These are phyloP conservation scores for Platichthys flesus DNA, from an alignment of 2,113 vertebrate genomes.

Conservation along the genomic window DNA sequence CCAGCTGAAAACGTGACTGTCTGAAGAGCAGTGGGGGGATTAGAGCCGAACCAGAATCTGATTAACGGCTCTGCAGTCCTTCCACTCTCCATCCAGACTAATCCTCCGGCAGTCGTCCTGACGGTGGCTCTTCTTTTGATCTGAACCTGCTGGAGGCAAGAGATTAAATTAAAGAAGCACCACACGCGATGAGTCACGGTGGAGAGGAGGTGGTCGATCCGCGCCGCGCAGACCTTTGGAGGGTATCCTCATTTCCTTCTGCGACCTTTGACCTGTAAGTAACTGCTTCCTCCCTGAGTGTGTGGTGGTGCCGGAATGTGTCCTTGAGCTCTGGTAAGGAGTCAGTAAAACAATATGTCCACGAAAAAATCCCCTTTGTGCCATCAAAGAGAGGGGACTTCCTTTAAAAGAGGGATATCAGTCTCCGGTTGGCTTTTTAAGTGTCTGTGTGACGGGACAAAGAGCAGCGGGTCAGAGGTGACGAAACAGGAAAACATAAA, in stretches of 20 bases:
- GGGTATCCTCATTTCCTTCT: constrained; percentile 60
- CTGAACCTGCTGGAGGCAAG: background rate
- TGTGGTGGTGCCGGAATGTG: constrained; percentile 41
- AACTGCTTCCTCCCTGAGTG: constrained; percentile 58
- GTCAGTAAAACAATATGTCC: constrained; percentile 29
- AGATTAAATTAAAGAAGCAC: constrained; percentile 5
- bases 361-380: constrained; percentile 33
- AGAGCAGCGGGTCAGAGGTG: constrained; percentile 56
- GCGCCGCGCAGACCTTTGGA: background rate
- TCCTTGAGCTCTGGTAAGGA: constrained; percentile 34
- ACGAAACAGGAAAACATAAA: constrained; percentile 49
- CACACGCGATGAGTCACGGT: background rate
- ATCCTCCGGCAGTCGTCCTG: background rate
- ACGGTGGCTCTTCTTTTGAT: constrained; percentile 20
- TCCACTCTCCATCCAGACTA: background rate
- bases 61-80: background rate
- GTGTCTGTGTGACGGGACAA: constrained; percentile 39
- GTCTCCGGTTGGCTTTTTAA: constrained; percentile 30
- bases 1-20: too few species aligned
- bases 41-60: background rate
- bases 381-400: constrained; percentile 41
- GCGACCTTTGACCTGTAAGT: constrained; percentile 50
- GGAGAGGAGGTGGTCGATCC: background rate
- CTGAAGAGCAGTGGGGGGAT: too few species aligned
- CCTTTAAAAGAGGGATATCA: constrained; percentile 29